Evolutionary conservation across 2,888 invertebrate species (phyloP), one percentile per base, ranked within the genome.

Genomic region (Trachelus tabidus): DNA sequence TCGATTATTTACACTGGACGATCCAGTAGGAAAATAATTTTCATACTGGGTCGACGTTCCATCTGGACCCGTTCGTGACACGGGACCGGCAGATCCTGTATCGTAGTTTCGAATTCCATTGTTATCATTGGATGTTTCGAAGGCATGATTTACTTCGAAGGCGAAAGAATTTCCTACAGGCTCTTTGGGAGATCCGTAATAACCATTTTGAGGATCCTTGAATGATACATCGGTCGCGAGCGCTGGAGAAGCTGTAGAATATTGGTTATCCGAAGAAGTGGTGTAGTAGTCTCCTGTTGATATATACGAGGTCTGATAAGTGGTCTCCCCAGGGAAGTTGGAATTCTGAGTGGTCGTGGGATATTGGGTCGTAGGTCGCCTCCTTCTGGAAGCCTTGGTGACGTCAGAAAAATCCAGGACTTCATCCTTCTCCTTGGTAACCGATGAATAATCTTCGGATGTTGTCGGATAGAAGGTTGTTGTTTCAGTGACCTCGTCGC

Each of bases 401-500:
- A 94, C 95, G 87, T 96, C 96, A 3, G 96, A 96, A 88, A 95
- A 96, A 79, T 96, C 96, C 76, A 96, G 89, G 34, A 96, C 94
- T 92, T 96, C 97, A 83, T 96, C 95, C 83, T 95, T 96, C 84
- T 95, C 95, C 77, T 94, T 94, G 0, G 94, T 92, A 0, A 93
- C 93, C 2, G 94, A 94, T 0, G 94, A 93, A 81, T 93, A 93
- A 85, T 94, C 94, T 9, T 94, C 90, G 1, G 87, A 85, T 0
- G 89, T 93, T 0, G 89, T 93, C 1, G 90, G 86, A 31, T 84
- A 84, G 0, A 79, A 56, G 4, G 89, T 89, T 0, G 83, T 91
- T 77, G 75, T 90, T 77, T 87, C 81, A 78, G 81, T 90, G n/a
- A 83, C 89, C 4, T 92, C 88, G 79, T 92, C 89, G 40, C 92